Base-by-base conservation (phyloP, 2,797 vertebrate species). In the Buphagus erythrorhynchus region DNA sequence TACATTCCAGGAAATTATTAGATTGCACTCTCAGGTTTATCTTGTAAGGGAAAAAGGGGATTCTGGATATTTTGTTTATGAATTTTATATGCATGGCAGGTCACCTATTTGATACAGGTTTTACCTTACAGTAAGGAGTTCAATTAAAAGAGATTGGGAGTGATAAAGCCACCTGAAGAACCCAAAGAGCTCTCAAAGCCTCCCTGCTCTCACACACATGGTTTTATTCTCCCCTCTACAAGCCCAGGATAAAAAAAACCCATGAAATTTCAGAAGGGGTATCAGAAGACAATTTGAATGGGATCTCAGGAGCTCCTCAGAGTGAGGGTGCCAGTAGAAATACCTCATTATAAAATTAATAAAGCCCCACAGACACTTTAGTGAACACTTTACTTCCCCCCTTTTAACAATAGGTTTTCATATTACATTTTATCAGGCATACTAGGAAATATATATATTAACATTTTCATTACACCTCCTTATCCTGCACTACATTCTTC, bases 1-100 rank as follows among this genome's bases (percentile, higher is more conserved):
- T 93, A 77, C 33, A 89, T 91, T 74, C 45, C 66, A 62, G 57
- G 19, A 91, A 87, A 82, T 95, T 69, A 91, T 80, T 87, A 89
- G 72, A 85, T 77, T 93, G 45, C 74, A 76, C 55, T 24, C 67
- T 87, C 40, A 5, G 8, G 52, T 95, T 96, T 83, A 74, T 63
- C 87, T 71, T 74, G n/a, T 43, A 73, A 84, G 48, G 33, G 17
- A 9, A 76, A 78, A 86, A 31, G 19, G 29, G 7, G 21, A 66
- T 21, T 55, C 10, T 46, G 18, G 45, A 18, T 82, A 85, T 87
- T 72, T 89, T 93, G 26, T 66, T 95, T 69, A 74, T 59, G 21
- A 78, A 76, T 89, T 75, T 81, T 33, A 36, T 43, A 52, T 31
- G 46, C 63, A 46, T 0, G 0, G 38, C 6, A 38, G 29, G 45